Evolutionary conservation across 2,113 vertebrate species (phyloP).

Genomic region (Eolophus roseicapilla): DNA sequence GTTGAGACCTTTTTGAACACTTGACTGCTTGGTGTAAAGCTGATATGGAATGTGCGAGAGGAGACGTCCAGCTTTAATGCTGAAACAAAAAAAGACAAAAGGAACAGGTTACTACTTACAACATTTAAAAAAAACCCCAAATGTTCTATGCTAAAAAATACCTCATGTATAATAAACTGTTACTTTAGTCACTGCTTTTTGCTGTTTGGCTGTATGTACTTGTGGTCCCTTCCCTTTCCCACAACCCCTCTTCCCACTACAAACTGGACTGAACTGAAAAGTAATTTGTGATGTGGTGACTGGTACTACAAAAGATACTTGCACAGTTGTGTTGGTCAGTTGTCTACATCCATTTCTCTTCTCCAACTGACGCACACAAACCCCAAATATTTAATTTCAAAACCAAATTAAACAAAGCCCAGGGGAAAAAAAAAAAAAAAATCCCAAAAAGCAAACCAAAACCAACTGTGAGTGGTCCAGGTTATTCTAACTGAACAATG

Average conservation of each 20-base stretch:
- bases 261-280: not conserved
- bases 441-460: not conserved
- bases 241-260: not conserved
- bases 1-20: conserved; percentile 80
- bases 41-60: conserved; percentile 90
- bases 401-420: not conserved
- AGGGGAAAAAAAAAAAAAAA: not conserved
- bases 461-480: not conserved
- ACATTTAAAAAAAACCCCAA: not conserved
- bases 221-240: not conserved
- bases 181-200: not conserved
- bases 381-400: not conserved
- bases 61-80: conserved; percentile 90
- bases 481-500: not conserved
- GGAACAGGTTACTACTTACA: not conserved
- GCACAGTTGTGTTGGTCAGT: not conserved
- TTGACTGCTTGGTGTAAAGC: conserved; percentile 88
- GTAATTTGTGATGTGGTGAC: not conserved
- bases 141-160: not conserved
- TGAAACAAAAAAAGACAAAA: conserved; percentile 62
- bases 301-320: not conserved
- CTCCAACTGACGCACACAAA: not conserved
- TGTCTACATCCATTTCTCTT: not conserved
- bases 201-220: not conserved
- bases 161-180: not conserved